Evolutionary conservation across 2,888 invertebrate species (phyloP).

Genomic region (Neria commutata): DNA sequence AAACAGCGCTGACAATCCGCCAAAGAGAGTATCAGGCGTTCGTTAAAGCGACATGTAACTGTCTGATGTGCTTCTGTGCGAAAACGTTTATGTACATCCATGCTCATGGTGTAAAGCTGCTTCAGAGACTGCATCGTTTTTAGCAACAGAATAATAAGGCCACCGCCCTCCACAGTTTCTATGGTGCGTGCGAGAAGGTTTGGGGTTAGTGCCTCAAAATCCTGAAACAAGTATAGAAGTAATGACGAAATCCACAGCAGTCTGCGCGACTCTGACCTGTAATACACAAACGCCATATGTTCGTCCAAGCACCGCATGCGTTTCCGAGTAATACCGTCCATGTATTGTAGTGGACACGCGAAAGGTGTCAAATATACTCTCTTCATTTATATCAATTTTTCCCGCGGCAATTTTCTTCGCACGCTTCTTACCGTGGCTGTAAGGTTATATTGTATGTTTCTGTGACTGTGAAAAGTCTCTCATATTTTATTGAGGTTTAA

Average conservation of each 20-base stretch:
- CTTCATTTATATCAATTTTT: conserved; percentile 87
- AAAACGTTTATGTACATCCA: conserved; percentile 95
- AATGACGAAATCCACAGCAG: not conserved
- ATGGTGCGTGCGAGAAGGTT: conserved; percentile 95
- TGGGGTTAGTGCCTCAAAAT: conserved; percentile 97
- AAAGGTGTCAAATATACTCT: conserved; percentile 96
- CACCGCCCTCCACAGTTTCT: conserved; percentile 98
- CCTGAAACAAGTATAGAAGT: conserved; percentile 59
- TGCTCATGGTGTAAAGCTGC: conserved; percentile 93
- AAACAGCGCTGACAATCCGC: conserved; percentile 86
- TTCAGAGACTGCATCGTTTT: conserved; percentile 85
- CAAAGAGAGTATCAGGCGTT: conserved; percentile 90
- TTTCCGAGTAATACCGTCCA: conserved; percentile 96
- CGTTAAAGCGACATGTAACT: conserved; percentile 94
- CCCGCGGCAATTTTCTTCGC: conserved; percentile 92
- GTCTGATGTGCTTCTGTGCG: conserved; percentile 94
- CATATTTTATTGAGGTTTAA: not conserved
- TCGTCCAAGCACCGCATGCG: conserved; percentile 96
- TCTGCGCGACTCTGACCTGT: conserved; percentile 68
- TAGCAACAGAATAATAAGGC: conserved; percentile 87
- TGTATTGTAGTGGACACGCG: conserved; percentile 95
- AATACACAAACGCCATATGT: conserved; percentile 96
- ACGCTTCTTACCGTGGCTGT: conserved; percentile 88
- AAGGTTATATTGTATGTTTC: conserved; percentile 14
- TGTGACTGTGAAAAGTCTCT: not conserved